Percentiles rank a stretch among this genome's conserved stretches.
Evolutionary conservation across 2,797 vertebrate species (phyloP).

Genomic region (Oreonectes daqikongensis): DNA sequence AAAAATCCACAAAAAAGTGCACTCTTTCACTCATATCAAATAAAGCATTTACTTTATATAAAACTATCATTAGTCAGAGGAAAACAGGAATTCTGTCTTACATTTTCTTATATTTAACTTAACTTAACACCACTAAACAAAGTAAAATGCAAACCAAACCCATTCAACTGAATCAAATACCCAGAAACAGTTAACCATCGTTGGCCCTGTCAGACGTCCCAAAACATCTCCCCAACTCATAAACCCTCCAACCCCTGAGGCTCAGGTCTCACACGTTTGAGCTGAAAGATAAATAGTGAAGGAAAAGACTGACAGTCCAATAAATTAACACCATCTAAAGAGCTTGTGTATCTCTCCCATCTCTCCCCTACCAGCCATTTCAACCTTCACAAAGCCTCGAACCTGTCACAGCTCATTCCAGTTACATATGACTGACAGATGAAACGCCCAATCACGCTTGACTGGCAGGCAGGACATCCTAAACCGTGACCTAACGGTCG

Average conservation of each 20-base stretch:
- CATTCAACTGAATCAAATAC: neutral
- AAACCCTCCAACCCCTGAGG: slow-evolving; percentile 61
- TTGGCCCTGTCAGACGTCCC: slow-evolving; percentile 3
- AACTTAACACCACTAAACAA: neutral
- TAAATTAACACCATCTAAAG: slow-evolving; percentile 62
- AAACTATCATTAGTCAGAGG: no score
- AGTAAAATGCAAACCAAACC: neutral
- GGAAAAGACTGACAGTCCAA: slow-evolving; percentile 70
- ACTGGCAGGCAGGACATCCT: slow-evolving; percentile 77
- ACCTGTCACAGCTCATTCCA: slow-evolving; percentile 65
- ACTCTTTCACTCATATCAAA: neutral
- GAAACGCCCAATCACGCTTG: slow-evolving; percentile 71
- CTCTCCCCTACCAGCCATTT: slow-evolving; percentile 71
- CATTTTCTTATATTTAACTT: neutral
- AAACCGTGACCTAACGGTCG: slow-evolving; percentile 66
- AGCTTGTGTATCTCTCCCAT: slow-evolving; percentile 61
- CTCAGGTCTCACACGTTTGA: slow-evolving; percentile 62
- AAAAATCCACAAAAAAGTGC: neutral
- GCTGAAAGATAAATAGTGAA: slow-evolving; percentile 46
- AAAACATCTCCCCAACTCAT: slow-evolving; percentile 22
- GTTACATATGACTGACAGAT: slow-evolving; percentile 71
- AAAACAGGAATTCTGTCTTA: slow-evolving; percentile 26
- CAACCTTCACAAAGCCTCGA: slow-evolving; percentile 55
- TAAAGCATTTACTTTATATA: no score
- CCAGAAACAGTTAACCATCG: neutral